Conservation (phyloP, 2,113 vertebrate genomes). For the Chaetorhynchus papuensis region DNA sequence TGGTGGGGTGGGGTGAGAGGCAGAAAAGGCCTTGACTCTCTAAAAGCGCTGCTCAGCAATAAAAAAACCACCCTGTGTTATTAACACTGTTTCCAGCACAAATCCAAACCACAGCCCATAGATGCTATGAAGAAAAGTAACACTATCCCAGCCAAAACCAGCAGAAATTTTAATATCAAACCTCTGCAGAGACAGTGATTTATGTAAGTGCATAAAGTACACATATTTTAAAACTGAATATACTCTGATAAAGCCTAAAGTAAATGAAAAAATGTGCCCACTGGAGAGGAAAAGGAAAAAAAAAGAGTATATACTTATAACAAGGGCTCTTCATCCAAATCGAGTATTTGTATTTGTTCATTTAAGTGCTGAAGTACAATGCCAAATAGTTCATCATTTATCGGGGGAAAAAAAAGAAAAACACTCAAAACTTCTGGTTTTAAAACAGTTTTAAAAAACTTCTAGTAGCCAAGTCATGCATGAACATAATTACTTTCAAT, state of each 20-base stretch:
- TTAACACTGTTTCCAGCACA: neutral
- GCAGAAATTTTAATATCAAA: neutral
- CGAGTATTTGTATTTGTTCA: neutral
- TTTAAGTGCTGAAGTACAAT: neutral
- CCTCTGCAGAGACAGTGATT: constrained; percentile 32
- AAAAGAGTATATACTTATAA: neutral
- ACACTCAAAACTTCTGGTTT: neutral
- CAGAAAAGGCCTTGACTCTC: neutral
- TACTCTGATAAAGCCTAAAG: constrained; percentile 21
- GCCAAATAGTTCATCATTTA: neutral
- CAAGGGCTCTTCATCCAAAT: neutral
- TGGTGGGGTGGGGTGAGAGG: neutral
- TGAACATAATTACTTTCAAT: neutral
- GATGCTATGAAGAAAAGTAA: neutral
- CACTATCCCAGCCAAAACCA: neutral
- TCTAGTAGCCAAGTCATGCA: neutral
- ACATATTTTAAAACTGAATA: constrained; percentile 7
- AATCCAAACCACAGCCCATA: neutral
- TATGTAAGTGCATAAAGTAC: constrained; percentile 13
- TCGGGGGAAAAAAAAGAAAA: rapidly evolving
- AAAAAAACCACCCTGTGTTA: neutral
- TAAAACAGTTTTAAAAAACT: neutral
- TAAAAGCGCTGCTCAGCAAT: neutral
- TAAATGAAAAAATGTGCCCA: neutral
- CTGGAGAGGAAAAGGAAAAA: neutral